Evolutionary conservation across 2,113 vertebrate species (phyloP), one percentile per base, ranked within the genome.

Genomic region (Oryzias javanicus): DNA sequence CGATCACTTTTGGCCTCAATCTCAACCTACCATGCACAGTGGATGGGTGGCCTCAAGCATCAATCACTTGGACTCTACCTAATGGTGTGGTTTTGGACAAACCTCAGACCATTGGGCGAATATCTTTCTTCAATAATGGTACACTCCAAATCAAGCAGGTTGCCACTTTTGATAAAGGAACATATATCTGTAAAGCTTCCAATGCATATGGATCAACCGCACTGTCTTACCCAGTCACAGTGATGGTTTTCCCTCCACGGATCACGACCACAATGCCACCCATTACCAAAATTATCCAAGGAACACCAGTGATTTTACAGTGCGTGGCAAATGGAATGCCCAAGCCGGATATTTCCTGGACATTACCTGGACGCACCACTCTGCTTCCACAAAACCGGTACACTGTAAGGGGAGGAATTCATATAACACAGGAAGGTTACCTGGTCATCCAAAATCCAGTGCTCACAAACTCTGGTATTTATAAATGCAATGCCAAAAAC

Each of bases 401-500:
- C 59, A 84, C 84, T 7, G 80, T 72, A 19, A 76, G 90, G 24
- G 81, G 90, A 53, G 89, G 91, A 46, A 83, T 91, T 60, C 79
- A 89, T 64, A 87, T 93, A 90, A 90, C 88, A 4, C 85, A 87
- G 48, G 89, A 90, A 3, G 92, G 92, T 14, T 86, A 81, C 71
- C 80, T 93, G 68, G 73, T 91, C 49, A 89, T 93, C 45, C 89
- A 90, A 67, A 89, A 87, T 40, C 86, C 90, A 3, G 77, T 87
- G 45, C 88, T 91, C 14, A 88, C 81, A 82, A 87, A 93, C 88
- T 92, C 91, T 70, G 92, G 92, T 55, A 92, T 93, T 80, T 93
- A 93, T 67, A 92, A 93, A 81, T 92, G 92, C 68, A 92, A 92
- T 4, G 91, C 91, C 15, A 92, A 87, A 78, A 93, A 90, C 7